A percentile compares a stretch with the other conserved stretches of the same genome.
phyloP scores from a whole-genome alignment of 30 jellyfish, hydroid and myxozoan species.

The Sanderia malayensis region DNA sequence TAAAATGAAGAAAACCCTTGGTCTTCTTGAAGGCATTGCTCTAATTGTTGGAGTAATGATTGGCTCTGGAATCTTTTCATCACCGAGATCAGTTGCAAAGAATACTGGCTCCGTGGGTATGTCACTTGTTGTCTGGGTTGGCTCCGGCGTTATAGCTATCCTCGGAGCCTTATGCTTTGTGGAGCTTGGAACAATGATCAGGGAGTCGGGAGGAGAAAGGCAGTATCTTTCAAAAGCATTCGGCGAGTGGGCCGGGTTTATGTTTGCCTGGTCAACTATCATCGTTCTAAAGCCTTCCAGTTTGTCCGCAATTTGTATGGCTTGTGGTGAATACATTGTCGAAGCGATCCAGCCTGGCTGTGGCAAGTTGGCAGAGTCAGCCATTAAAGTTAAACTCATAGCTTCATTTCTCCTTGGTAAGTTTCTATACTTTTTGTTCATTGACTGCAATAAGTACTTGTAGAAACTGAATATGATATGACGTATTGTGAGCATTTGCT shows the following conservation, averaged over 20 bases:
- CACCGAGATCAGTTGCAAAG: conserved; percentile 78
- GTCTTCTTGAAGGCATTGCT: conserved; percentile 51
- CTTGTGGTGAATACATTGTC: conserved; percentile 83
- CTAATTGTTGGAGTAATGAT: conserved; percentile 67
- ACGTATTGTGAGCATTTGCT: no score
- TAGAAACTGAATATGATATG: no score
- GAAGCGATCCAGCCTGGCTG: conserved; percentile 62
- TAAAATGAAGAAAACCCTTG: conserved; percentile 33
- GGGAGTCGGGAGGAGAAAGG: conserved; percentile 80
- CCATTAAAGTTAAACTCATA: conserved; percentile 33
- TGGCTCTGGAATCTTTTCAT: conserved; percentile 93
- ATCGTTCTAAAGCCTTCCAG: conserved; percentile 65
- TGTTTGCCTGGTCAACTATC: conserved; percentile 54
- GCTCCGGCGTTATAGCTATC: conserved; percentile 77
- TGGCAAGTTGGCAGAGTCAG: conserved; percentile 34
- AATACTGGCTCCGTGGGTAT: conserved; percentile 67
- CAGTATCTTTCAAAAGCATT: conserved; percentile 58
- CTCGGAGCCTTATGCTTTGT: conserved; percentile 71
- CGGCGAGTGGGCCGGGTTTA: conserved; percentile 74
- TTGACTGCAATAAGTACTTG: no score
- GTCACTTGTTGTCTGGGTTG: conserved; percentile 80
- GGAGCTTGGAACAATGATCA: conserved; percentile 86
- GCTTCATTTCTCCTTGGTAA: conserved; percentile 79
- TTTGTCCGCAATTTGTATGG: conserved; percentile 59
- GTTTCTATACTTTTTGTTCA: conserved; percentile 13